A percentile compares a stretch with the other conserved stretches of the same genome.
Conservation (phyloP, 2,113 vertebrate species). For the Peromyscus leucopus region DNA sequence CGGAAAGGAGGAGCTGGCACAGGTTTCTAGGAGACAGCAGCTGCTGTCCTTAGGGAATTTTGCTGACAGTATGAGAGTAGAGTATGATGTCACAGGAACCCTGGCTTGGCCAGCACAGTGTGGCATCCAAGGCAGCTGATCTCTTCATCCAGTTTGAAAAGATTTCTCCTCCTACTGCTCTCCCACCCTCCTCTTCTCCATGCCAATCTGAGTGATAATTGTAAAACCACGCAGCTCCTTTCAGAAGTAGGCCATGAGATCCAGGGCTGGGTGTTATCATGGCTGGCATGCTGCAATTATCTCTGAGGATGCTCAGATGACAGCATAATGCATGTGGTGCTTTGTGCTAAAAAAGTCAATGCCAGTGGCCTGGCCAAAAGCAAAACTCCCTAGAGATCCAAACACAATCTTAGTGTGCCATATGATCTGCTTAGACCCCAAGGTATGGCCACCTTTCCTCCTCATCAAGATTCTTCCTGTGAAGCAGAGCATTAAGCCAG, state of each 20-base stretch:
- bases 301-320: slow-evolving; percentile 65
- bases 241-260: slow-evolving; percentile 70
- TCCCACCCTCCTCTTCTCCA: slow-evolving; percentile 60
- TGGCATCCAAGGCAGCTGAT: slow-evolving; percentile 78
- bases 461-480: slow-evolving; percentile 25
- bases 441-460: background rate
- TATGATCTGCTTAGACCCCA: background rate
- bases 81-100: slow-evolving; percentile 79
- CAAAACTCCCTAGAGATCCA: slow-evolving; percentile 25
- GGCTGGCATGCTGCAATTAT: slow-evolving; percentile 80
- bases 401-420: slow-evolving; percentile 44
- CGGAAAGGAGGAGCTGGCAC: background rate
- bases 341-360: slow-evolving; percentile 74
- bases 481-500: background rate
- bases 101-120: slow-evolving; percentile 67
- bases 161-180: slow-evolving; percentile 71
- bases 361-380: slow-evolving; percentile 24
- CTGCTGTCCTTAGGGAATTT: slow-evolving; percentile 71
- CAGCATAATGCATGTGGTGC: slow-evolving; percentile 75
- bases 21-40: slow-evolving; percentile 22
- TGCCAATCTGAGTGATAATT: slow-evolving; percentile 60
- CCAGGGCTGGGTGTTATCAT: slow-evolving; percentile 48
- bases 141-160: slow-evolving; percentile 76
- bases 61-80: slow-evolving; percentile 76
- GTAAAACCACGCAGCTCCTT: slow-evolving; percentile 72